These are phyloP conservation scores for Yponomeuta plumbellus DNA, from an alignment of 2,888 invertebrate genomes.

Conservation along the genomic window DNA sequence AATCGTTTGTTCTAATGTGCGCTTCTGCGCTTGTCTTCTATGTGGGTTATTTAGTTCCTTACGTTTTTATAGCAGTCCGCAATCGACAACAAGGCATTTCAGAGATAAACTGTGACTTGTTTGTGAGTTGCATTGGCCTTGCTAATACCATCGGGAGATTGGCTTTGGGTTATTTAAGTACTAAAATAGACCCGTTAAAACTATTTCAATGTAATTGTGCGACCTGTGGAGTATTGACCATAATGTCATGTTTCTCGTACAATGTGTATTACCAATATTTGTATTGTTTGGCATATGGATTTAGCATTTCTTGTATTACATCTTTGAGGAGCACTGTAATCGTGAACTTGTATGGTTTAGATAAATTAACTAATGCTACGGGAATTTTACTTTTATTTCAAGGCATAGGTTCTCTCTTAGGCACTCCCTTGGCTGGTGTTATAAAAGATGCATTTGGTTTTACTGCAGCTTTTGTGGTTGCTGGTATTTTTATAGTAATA, in stretches of 20 bases:
- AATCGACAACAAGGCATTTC: slow-evolving; percentile 45
- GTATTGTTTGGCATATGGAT: slow-evolving; percentile 50
- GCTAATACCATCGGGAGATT: slow-evolving; percentile 53
- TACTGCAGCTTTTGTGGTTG: slow-evolving; percentile 45
- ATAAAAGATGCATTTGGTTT: slow-evolving; percentile 48
- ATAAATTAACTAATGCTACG: slow-evolving; percentile 62
- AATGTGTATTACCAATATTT: slow-evolving; percentile 52
- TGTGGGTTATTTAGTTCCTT: slow-evolving; percentile 56
- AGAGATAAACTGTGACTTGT: slow-evolving; percentile 42
- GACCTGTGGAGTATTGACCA: slow-evolving; percentile 43
- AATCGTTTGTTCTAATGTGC: slow-evolving; percentile 48
- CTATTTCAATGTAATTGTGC: slow-evolving; percentile 35
- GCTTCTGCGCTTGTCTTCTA: slow-evolving; percentile 46
- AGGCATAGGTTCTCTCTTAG: slow-evolving; percentile 54
- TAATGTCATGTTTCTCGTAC: slow-evolving; percentile 46
- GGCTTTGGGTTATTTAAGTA: slow-evolving; percentile 43
- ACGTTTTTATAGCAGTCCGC: slow-evolving; percentile 52
- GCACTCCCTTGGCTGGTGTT: slow-evolving; percentile 55
- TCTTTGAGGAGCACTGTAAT: slow-evolving; percentile 51
- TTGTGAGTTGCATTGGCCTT: slow-evolving; percentile 56
- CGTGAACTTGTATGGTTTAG: slow-evolving; percentile 59
- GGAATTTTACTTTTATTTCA: slow-evolving; percentile 59
- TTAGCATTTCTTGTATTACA: slow-evolving; percentile 45
- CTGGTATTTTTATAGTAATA: slow-evolving; percentile 46
- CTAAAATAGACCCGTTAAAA: slow-evolving; percentile 45